Evolutionary conservation across 2,888 invertebrate genomes (phyloP).

Genomic region (Tortrix viridana): DNA sequence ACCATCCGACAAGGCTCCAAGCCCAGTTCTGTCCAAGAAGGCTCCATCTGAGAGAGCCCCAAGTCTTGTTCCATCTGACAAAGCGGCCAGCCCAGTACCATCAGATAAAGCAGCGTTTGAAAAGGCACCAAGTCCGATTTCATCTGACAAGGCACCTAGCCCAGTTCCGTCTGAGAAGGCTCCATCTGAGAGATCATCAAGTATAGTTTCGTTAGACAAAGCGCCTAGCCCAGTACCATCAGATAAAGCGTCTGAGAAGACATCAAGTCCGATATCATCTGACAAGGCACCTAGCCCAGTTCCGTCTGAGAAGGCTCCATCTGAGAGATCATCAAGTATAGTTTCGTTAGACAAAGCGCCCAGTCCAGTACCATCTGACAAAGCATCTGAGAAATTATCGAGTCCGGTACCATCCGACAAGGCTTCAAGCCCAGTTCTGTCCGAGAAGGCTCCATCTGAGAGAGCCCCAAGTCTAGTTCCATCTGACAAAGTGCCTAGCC

Average conservation of each 20-base stretch:
- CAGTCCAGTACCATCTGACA: constrained; percentile 16
- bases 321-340: neutral
- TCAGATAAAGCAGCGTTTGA: constrained; percentile 5
- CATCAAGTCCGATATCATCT: neutral
- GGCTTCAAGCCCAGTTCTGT: neutral
- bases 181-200: constrained; percentile 3
- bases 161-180: constrained; percentile 26
- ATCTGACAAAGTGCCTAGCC: constrained; percentile 8
- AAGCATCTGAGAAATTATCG: constrained; percentile 1
- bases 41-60: neutral
- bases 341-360: constrained; percentile 22
- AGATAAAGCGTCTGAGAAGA: constrained; percentile 14
- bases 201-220: constrained; percentile 6
- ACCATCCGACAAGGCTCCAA: constrained; percentile 29
- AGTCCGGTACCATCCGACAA: constrained; percentile 2
- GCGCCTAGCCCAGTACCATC: constrained; percentile 22
- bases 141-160: constrained; percentile 7
- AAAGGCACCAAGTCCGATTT: constrained; percentile 5
- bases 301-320: constrained; percentile 4
- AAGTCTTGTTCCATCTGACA: constrained; percentile 4
- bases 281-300: constrained; percentile 18
- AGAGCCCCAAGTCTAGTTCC: constrained; percentile 9
- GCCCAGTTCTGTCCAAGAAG: constrained; percentile 6
- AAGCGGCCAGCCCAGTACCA: constrained; percentile 5
- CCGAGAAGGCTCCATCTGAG: constrained; percentile 4